Base-by-base conservation (phyloP, 2,797 vertebrate genomes). In the Cottoperca gobio region DNA sequence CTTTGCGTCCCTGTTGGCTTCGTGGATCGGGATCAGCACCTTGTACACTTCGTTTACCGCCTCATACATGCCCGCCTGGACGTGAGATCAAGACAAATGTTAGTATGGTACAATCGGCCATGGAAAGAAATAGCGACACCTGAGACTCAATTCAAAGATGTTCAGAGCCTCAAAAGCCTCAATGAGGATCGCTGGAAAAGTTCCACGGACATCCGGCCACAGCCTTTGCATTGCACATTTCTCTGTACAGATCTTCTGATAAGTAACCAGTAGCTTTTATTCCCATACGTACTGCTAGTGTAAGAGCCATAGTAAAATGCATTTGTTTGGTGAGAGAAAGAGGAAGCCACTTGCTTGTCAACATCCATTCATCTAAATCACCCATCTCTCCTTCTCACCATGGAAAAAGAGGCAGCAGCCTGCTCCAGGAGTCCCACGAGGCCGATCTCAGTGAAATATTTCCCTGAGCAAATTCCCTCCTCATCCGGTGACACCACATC, bases 31-130 rank as follows among this genome's bases (percentile, higher is more conserved):
- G 92, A 99, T 99, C 79, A 99, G 97, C 65, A 99, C 97, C 94
- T 99, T 99, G 91, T 99, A 99, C 84, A 99, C 98, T 89, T 99
- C 98, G 9, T 99, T 99, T 73, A 99, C 97, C 0, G 98, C 98
- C 94, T 99, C 98, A 50, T 99, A 99, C 98, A 99, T 99, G 78
- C 98, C 98, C 35, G 98, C 98, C 98, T 99, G 92, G 17, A 58
- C 43, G 8, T 16, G 21, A 70, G 24, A 45, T 26, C 0, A 21
- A 68, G 0, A 70, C 6, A 37, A 8, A 59, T 37, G 19, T 73
- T 7, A 55, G 24, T 16, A 16, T 1, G n/a, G 13, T 5, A 24
- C 19, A 31, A 13, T 35, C 43, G 21, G 5, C 60, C 16, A 67
- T 5, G 12, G 6, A 4, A 54, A n/a, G 42, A 58, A 62, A 21